Conservation (phyloP, 1,140 invertebrate genomes). For the Berghia stephanieae region DNA sequence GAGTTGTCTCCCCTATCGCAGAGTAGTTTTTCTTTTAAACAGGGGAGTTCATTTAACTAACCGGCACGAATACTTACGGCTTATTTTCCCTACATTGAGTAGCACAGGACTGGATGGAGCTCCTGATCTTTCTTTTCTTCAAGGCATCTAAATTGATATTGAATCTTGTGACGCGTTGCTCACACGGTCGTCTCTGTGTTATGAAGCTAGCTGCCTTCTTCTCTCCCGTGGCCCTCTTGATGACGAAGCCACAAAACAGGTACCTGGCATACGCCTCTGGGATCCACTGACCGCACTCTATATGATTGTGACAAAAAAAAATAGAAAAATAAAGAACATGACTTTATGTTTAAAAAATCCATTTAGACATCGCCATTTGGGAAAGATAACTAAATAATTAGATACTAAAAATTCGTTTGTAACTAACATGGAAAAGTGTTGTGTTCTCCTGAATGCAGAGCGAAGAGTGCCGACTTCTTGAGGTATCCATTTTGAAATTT, state of each 20-base stretch:
- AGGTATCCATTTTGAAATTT: too few species aligned
- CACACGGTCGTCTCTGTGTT: conserved; percentile 25
- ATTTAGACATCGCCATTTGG: not conserved
- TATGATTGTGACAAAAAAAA: not conserved
- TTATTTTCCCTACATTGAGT: too few species aligned
- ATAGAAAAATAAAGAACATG: not conserved
- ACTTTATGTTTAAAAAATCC: not conserved
- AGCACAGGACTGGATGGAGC: conserved; percentile 23
- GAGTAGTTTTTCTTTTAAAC: too few species aligned
- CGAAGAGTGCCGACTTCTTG: too few species aligned
- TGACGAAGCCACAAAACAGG: conserved; percentile 25
- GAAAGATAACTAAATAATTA: not conserved
- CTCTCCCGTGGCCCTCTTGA: conserved; percentile 9
- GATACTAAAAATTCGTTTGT: not conserved
- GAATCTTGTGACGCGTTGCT: conserved; percentile 19
- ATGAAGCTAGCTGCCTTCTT: not conserved
- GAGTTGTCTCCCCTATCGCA: too few species aligned
- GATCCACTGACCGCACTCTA: not conserved
- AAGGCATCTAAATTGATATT: conserved; percentile 30
- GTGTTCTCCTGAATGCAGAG: too few species aligned
- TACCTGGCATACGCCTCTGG: conserved; percentile 6
- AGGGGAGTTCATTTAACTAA: too few species aligned
- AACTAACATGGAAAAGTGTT: too few species aligned
- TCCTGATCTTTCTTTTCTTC: conserved; percentile 4
- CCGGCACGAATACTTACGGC: too few species aligned